phyloP scores from a whole-genome alignment of 2,888 invertebrate genomes.

The Myathropa florea region DNA sequence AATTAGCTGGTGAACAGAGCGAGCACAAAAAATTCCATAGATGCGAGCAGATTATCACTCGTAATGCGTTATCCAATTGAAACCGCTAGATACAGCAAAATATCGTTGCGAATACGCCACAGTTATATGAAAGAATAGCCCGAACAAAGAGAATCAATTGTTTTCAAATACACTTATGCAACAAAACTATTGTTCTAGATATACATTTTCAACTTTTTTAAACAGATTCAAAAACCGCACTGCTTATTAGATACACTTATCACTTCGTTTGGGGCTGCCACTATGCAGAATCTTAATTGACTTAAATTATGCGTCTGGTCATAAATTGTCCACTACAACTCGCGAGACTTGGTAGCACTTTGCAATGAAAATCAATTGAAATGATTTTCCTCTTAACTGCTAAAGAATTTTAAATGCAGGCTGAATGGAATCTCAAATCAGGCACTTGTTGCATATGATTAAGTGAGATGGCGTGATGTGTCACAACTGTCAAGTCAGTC shows the following conservation, averaged over 20 bases:
- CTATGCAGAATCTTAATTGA: slow-evolving; percentile 23
- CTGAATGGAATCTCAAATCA: not conserved
- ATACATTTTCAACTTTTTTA: not conserved
- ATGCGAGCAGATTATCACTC: slow-evolving; percentile 24
- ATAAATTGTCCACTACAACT: slow-evolving; percentile 15
- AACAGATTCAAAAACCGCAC: not conserved
- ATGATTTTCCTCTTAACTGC: slow-evolving; percentile 15
- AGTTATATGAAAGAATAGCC: slow-evolving; percentile 7
- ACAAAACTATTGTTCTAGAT: slow-evolving; percentile 7
- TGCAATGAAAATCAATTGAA: slow-evolving; percentile 31
- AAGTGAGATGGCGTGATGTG: not conserved
- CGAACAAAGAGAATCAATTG: slow-evolving; percentile 29
- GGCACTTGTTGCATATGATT: not conserved
- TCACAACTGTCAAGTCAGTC: not conserved
- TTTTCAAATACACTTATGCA: slow-evolving; percentile 37
- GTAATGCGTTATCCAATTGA: slow-evolving; percentile 39
- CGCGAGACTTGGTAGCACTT: not conserved
- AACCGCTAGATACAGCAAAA: slow-evolving; percentile 1
- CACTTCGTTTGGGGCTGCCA: not conserved
- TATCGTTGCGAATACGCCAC: slow-evolving; percentile 31
- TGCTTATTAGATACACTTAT: not conserved
- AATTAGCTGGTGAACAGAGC: slow-evolving; percentile 28
- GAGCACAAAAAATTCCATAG: slow-evolving; percentile 36
- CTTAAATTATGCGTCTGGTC: slow-evolving; percentile 26
- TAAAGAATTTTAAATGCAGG: slow-evolving; percentile 6